phyloP scores from a whole-genome alignment of 2,113 vertebrate species.

The Lipotes vexillifer region DNA sequence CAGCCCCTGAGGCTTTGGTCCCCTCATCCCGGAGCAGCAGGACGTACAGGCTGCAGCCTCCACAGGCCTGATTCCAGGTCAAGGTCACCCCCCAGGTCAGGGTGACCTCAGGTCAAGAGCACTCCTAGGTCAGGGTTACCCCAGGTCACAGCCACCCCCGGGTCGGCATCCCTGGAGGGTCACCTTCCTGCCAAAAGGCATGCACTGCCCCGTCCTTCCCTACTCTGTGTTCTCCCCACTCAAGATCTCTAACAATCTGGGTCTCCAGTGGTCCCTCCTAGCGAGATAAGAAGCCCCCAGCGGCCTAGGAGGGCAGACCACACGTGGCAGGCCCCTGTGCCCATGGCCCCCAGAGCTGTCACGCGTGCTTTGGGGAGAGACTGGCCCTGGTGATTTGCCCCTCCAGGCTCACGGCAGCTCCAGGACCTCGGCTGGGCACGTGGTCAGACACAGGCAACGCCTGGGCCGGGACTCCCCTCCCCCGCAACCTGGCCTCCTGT shows the following conservation, averaged over 20 bases:
- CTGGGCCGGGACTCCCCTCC: background rate
- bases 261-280: background rate
- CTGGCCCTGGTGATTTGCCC: background rate
- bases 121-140: background rate
- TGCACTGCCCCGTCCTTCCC: background rate
- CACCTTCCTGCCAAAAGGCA: background rate
- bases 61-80: background rate
- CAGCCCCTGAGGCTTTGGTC: background rate
- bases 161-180: background rate
- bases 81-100: background rate
- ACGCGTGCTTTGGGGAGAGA: background rate
- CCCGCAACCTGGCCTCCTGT: background rate
- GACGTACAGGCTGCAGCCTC: background rate
- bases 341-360: background rate
- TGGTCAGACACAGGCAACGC: background rate
- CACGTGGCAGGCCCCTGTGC: background rate
- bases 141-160: background rate
- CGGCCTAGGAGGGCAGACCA: background rate
- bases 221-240: background rate
- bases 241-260: background rate
- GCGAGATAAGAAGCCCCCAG: background rate
- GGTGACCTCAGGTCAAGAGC: background rate
- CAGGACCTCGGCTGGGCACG: background rate
- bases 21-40: background rate
- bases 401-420: background rate